Percentiles rank a stretch among this genome's conserved stretches.
Conservation (phyloP, 2,113 vertebrate species). For the Phyllostomus discolor region DNA sequence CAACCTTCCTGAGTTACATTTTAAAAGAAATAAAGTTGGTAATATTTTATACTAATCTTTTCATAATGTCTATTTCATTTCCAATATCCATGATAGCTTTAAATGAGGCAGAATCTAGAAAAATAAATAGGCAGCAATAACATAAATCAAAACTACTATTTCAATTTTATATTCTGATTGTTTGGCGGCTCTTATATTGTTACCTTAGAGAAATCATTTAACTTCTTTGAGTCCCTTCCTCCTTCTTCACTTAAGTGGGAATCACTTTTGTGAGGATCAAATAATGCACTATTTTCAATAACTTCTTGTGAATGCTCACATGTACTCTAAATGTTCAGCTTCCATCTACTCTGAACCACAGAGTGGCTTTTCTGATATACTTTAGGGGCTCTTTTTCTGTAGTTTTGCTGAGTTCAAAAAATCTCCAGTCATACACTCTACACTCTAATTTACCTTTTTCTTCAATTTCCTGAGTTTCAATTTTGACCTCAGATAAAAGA, state of each 20-base stretch:
- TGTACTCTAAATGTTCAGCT: accelerated
- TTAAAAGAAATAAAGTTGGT: neutral
- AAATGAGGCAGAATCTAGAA: neutral
- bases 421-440: accelerated
- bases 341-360: neutral
- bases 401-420: neutral
- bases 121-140: neutral
- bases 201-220: neutral
- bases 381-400: neutral
- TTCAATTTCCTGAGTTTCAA: constrained; percentile 85
- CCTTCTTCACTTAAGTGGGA: neutral
- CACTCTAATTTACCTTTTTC: constrained; percentile 85
- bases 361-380: neutral
- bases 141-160: neutral
- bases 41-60: neutral
- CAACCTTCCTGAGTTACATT: neutral
- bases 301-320: accelerated
- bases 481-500: constrained; percentile 89
- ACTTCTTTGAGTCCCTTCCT: neutral
- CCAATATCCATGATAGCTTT: neutral
- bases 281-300: neutral
- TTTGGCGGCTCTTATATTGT: neutral
- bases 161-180: neutral
- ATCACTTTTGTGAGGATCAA: neutral
- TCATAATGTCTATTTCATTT: neutral